Evolutionary conservation across 2,113 vertebrate species (phyloP).

Genomic region (Neotoma lepida): DNA sequence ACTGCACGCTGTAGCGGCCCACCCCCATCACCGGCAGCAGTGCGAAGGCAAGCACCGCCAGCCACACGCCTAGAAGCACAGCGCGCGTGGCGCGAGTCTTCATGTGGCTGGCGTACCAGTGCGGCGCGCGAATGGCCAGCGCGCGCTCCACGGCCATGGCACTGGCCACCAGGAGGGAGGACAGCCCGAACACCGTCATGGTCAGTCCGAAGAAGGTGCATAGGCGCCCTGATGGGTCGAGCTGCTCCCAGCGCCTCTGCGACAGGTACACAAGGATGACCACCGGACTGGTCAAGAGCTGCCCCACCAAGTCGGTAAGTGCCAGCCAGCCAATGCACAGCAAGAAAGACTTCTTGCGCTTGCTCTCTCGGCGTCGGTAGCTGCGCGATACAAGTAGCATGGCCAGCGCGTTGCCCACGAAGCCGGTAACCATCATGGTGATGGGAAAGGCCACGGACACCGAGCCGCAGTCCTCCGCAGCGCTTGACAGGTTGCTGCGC

Average conservation of each 20-base stretch:
- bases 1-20: conserved; percentile 92
- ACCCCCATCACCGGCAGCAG: conserved; percentile 91
- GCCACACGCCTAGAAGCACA: conserved; percentile 88
- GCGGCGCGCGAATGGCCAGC: conserved; percentile 93
- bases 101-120: conserved; percentile 96
- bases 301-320: conserved; percentile 93
- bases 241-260: conserved; percentile 85
- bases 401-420: conserved; percentile 95
- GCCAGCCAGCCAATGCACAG: conserved; percentile 97
- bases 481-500: conserved; percentile 74
- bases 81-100: conserved; percentile 89
- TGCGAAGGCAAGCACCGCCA: conserved; percentile 88
- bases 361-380: conserved; percentile 91
- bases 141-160: conserved; percentile 95
- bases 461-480: conserved; percentile 82
- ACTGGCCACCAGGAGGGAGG: conserved; percentile 93
- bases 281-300: conserved; percentile 94
- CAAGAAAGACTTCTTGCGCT: conserved; percentile 92
- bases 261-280: conserved; percentile 95
- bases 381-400: conserved; percentile 91
- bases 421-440: conserved; percentile 94
- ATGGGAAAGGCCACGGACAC: conserved; percentile 93
- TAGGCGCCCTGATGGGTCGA: conserved; percentile 90
- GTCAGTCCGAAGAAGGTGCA: conserved; percentile 95
- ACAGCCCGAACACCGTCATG: conserved; percentile 96